Conservation (phyloP, 2,888 invertebrate genomes). For the Clepsis dumicolana region DNA sequence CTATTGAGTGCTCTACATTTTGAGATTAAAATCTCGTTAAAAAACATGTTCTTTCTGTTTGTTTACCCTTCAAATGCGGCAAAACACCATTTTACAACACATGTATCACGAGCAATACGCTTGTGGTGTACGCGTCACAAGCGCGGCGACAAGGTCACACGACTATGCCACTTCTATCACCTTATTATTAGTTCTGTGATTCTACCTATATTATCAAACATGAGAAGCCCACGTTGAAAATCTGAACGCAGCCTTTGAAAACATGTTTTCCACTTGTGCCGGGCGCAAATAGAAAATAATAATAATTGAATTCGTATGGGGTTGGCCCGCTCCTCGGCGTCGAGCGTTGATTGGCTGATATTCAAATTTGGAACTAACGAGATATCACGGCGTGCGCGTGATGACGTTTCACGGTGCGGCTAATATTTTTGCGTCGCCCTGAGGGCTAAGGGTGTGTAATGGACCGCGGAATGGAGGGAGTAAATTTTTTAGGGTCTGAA, state of each 20-base stretch:
- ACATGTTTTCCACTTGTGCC: constrained; percentile 53
- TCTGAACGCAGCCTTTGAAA: constrained; percentile 30
- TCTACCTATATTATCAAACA: not conserved
- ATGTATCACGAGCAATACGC: too few species aligned
- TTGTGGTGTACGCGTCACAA: too few species aligned
- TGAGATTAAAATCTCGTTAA: too few species aligned
- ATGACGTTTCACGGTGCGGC: constrained; percentile 75
- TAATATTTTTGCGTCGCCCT: constrained; percentile 78
- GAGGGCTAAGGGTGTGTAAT: constrained; percentile 65
- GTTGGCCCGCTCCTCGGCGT: constrained; percentile 64
- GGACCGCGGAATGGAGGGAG: constrained; percentile 74
- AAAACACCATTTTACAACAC: too few species aligned
- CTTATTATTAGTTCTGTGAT: too few species aligned
- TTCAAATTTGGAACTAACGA: constrained; percentile 81
- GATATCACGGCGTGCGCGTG: constrained; percentile 72
- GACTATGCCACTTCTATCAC: too few species aligned
- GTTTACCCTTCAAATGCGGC: too few species aligned
- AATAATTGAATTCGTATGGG: constrained; percentile 73
- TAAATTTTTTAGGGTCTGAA: constrained; percentile 42
- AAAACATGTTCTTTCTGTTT: too few species aligned
- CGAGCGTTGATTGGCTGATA: constrained; percentile 83
- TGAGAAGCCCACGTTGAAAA: constrained; percentile 2
- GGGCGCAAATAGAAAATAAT: constrained; percentile 56
- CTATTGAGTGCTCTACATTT: too few species aligned
- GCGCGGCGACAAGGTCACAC: too few species aligned